A percentile compares a stretch with the other conserved stretches of the same genome.
Conservation (phyloP, 2,888 invertebrate genomes). For the Lordiphosa andalusiaca region DNA sequence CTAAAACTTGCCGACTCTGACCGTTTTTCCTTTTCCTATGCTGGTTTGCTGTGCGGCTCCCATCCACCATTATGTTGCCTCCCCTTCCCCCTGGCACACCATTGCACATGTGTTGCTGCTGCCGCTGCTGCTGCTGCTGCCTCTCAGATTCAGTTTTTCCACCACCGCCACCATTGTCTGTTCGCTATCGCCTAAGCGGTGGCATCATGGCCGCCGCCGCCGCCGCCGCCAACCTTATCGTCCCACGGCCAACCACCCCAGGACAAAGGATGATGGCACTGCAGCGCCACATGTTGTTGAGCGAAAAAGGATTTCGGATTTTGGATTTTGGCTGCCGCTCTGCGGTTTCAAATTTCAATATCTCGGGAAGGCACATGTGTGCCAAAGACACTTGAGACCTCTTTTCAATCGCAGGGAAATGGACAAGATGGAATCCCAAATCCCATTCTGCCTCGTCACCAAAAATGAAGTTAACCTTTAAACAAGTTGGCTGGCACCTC, state of each 20-base stretch:
- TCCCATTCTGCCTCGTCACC: conserved; percentile 29
- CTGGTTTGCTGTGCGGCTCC: conserved; percentile 14
- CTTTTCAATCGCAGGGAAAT: conserved; percentile 21
- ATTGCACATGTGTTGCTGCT: no score
- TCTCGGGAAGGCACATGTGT: conserved; percentile 25
- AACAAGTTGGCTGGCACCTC: conserved; percentile 61
- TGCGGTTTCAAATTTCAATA: conserved; percentile 68
- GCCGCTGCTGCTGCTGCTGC: background rate
- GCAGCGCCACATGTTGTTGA: conserved; percentile 41
- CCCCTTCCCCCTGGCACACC: no score
- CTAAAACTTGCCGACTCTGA: conserved; percentile 71
- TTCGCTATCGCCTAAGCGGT: conserved; percentile 49
- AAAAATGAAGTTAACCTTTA: conserved; percentile 70
- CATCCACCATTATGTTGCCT: background rate
- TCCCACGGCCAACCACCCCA: conserved; percentile 33
- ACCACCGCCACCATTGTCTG: conserved; percentile 65
- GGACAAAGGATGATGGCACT: conserved; percentile 20
- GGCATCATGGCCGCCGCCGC: conserved; percentile 52
- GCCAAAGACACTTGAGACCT: conserved; percentile 35
- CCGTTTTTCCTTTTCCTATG: conserved; percentile 11
- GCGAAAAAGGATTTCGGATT: conserved; percentile 34
- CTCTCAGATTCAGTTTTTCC: conserved; percentile 53
- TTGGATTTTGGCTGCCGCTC: conserved; percentile 12
- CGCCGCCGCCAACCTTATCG: conserved; percentile 49
- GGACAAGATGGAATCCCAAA: conserved; percentile 5